phyloP scores from a whole-genome alignment of 2,888 invertebrate genomes.

The Onthophagus sagittarius region DNA sequence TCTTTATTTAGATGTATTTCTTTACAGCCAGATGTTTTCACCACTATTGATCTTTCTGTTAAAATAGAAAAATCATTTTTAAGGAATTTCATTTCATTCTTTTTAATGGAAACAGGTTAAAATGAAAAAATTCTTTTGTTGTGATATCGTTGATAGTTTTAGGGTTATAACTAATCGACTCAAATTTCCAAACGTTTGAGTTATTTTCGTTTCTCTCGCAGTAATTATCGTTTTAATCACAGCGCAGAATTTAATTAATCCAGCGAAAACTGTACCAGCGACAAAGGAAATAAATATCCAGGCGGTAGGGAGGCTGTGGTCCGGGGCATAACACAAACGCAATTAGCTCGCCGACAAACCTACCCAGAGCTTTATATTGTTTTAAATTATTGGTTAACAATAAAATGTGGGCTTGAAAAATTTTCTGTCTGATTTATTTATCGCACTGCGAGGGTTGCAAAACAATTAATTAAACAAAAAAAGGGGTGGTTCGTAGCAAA shows the following conservation, averaged over 20 bases:
- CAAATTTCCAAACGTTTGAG: not conserved
- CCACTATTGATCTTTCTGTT: not conserved
- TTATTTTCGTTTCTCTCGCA: not conserved
- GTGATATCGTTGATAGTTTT: not conserved
- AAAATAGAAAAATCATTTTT: not conserved
- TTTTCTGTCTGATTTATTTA: not conserved
- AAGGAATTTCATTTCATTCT: not conserved
- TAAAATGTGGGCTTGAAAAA: not conserved
- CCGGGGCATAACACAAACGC: not conserved
- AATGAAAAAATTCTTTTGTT: not conserved
- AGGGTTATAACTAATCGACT: not conserved
- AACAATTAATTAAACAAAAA: not conserved
- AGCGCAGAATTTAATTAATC: not conserved
- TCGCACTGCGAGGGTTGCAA: not conserved
- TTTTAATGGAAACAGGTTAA: not conserved
- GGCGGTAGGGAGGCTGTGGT: not conserved
- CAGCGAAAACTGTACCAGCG: not conserved
- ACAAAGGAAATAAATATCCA: not conserved
- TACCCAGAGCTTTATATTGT: not conserved
- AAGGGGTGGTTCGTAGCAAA: not conserved
- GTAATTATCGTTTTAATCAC: not conserved
- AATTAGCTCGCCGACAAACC: not conserved
- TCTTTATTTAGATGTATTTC: not conserved
- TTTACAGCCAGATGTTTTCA: not conserved
- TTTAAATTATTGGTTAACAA: not conserved